Percentiles rank a stretch among this genome's conserved stretches.
phyloP scores from a whole-genome alignment of 2,888 invertebrate genomes.

The Machimus rusticus region DNA sequence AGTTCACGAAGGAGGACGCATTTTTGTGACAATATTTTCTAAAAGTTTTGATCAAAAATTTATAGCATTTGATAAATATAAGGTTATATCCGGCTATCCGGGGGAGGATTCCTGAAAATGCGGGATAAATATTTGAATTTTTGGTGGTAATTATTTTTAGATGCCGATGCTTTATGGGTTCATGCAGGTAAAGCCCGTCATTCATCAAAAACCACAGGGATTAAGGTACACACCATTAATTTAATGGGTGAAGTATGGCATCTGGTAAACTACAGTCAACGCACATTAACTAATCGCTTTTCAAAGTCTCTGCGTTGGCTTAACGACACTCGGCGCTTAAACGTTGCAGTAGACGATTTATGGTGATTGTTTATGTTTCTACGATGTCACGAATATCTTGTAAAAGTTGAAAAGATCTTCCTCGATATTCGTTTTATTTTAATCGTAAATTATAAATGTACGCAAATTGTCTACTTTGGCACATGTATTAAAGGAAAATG shows the following conservation, averaged over 20 bases:
- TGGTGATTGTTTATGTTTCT: neutral
- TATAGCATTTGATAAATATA: neutral
- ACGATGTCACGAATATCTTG: neutral
- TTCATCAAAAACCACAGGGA: neutral
- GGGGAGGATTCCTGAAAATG: neutral
- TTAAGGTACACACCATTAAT: neutral
- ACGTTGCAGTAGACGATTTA: neutral
- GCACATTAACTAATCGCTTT: neutral
- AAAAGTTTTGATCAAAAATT: neutral
- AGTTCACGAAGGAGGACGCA: slow-evolving; percentile 30
- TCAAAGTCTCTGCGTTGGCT: neutral
- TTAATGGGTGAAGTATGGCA: neutral
- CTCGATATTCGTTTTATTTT: neutral
- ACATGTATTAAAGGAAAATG: neutral
- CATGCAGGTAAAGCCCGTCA: neutral
- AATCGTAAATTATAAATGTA: neutral
- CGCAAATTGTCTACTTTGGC: neutral
- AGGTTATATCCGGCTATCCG: neutral
- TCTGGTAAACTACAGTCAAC: neutral
- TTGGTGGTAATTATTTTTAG: neutral
- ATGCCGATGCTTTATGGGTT: neutral
- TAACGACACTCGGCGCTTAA: neutral
- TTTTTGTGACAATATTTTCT: slow-evolving; percentile 6
- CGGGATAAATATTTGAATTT: neutral
- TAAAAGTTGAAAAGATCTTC: neutral